Base-by-base conservation (phyloP, 1,140 invertebrate species). In the Monomorium pharaonis region DNA sequence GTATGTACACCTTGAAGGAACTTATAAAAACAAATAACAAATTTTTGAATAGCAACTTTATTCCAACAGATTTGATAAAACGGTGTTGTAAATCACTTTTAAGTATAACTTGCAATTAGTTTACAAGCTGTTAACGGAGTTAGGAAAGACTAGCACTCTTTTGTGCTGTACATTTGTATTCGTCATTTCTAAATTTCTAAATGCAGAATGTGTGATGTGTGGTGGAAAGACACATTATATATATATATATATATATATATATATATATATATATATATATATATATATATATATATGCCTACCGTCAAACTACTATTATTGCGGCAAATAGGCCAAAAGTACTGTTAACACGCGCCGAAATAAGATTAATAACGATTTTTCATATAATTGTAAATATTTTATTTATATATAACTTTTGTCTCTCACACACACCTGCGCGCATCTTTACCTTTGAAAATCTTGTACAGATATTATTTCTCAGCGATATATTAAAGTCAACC, bases 31-130 rank as follows among this genome's bases (percentile, higher is more conserved):
- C 14, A 81, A 56, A 44, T 56, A 42, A 56, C 24, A 42, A 14
- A 54, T 81, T 42, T 72, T 70, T 72, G 18, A 70, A 70, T 80
- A 80, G 24, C 49, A 81, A 81, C 37, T 81, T 81, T 81, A 81
- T 81, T 81, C 33, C 49, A 81, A 81, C 78, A 81, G 33, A 81
- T 49, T 69, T 58, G 78, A 81, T 72, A 81, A 81, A 81, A 81
- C 33, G 49, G 49, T 24, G 51, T 27, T 81, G 33, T 70, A 72
- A 81, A 58, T 81, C 18, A 24, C 42, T 72, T 49, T 56, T 72
- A 81, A 81, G 3, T 56, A 47, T 81, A 56, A 54, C 47, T 69
- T 69, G 63, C 33, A 69, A 81, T 81, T 30, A 81, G 18, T 69
- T 67, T 80, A 24, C 56, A 81, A 70, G 24, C 24, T 42, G 21